Evolutionary conservation across 1,140 invertebrate species (phyloP), one percentile per base, ranked within the genome.

Genomic region (Dicyema japonicum): DNA sequence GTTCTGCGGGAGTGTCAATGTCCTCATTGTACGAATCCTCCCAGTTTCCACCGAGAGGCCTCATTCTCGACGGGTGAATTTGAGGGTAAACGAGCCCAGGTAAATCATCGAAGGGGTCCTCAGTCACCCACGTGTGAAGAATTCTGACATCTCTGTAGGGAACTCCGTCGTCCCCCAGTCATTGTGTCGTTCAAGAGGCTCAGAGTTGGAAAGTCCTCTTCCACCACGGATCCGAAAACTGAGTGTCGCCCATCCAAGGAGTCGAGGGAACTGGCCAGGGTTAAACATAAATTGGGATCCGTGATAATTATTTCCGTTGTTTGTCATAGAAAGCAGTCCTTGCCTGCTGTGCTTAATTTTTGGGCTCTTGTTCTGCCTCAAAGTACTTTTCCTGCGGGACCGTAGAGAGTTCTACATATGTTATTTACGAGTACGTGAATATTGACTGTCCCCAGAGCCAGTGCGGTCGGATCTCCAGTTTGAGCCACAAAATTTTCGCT

Each of bases 241-340:
- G 76, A 82, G 48, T 99, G 88, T 29, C 37, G 36, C 7, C 60
- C 65, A 54, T 97, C 80, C 22, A 97, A 52, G 29, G 76, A 92
- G 26, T 72, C 67, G 3, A 94, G 53, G 40, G 80, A 65, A 11
- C 69, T 59, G 4, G 62, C 69, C 3, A 94, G 56, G 0, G 88
- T 94, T 22, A 97, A n/a, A 64, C 44, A 92, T 92, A 54, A 97
- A 97, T 47, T 92, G 72, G 3, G 78, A 92, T 2, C 78, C 85
- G 34, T 85, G 60, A 66, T 82, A 69, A 41, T 67, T 66, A 31
- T 71, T 63, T 1, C 75, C 75, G 41, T 72, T 75, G 42, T 85
- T 76, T 0, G 92, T 80, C 66, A 92, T 75, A 5, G 85, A 94
- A 2, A 97, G 42, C 9, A 74, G 55, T 18, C 88, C 85, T 24